Base-by-base conservation (phyloP, 2,113 vertebrate genomes). In the Steatornis caripensis region DNA sequence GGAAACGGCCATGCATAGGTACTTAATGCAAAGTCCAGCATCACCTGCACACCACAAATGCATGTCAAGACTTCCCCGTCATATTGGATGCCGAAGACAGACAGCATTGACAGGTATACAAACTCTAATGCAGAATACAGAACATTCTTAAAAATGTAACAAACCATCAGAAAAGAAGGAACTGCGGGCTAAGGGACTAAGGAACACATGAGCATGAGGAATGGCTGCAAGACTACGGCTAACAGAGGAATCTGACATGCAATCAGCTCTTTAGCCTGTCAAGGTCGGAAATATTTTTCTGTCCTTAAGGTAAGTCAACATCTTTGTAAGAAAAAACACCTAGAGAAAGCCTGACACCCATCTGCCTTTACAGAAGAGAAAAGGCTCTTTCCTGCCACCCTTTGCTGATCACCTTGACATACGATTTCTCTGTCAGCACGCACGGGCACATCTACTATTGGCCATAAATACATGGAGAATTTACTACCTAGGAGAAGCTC, bases 351-450 rank as follows among this genome's bases (percentile, higher is more conserved):
- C 36, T n/a, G n/a, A 39, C 41, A 71, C 57, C 51, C 12, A 29
- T 21, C 23, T 87, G 69, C 64, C 65, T 80, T 43, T 8, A 37
- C 27, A 68, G 55, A 53, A 32, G 7, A 39, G 64, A 41, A 34
- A 37, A 79, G 11, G 4, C 65, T 69, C 41, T 29, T 76, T 34
- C 37, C 39, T 60, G 30, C 36, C 70, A 68, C 89, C 37, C 61
- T 94, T 72, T 80, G 45, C 78, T 41, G 80, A 77, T 84, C 89
- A 95, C 89, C 83, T 87, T 94, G 95, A 74, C 72, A 26, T 23
- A 58, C 2, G 1, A 30, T 75, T 84, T 58, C 88, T 30, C 90
- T 41, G 32, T 30, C 76, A 43, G 54, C 66, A 11, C 2, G 32
- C 15, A 1, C 16, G 48, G 75, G 75, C 66, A 57, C 49, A 55